Conservation (phyloP, 2,888 invertebrate genomes). For the Polydrusus pterygomalis region DNA sequence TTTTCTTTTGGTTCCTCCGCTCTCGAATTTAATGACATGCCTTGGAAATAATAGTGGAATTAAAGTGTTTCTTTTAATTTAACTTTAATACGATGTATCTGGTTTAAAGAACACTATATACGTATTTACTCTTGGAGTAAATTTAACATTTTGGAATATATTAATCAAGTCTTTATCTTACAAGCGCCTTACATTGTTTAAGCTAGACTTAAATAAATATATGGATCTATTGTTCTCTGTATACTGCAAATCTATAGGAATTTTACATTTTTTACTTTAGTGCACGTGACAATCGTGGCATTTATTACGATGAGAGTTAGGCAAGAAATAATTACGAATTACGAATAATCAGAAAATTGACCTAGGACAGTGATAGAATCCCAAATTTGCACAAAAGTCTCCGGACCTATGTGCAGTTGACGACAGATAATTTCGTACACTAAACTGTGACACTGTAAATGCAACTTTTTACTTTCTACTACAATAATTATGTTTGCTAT, state of each 20-base stretch:
- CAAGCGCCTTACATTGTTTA: conserved; percentile 19
- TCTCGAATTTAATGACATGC: not conserved
- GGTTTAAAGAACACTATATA: not conserved
- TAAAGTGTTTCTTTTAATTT: too few species aligned
- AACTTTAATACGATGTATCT: too few species aligned
- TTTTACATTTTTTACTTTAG: not conserved
- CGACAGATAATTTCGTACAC: too few species aligned
- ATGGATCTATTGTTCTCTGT: conserved; percentile 17
- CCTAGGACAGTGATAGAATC: too few species aligned
- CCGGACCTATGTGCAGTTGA: too few species aligned
- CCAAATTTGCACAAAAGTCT: too few species aligned
- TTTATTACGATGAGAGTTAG: too few species aligned
- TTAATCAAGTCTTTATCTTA: not conserved
- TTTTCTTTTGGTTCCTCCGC: not conserved
- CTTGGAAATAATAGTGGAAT: not conserved
- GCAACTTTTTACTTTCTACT: too few species aligned
- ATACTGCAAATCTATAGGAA: not conserved
- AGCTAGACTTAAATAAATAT: conserved; percentile 14
- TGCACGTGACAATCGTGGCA: not conserved
- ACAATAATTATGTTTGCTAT: too few species aligned
- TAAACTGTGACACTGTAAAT: too few species aligned
- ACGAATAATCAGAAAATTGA: too few species aligned
- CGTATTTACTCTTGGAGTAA: not conserved
- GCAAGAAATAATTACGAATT: too few species aligned
- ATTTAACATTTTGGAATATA: not conserved